These are phyloP conservation scores for Buteo buteo DNA, from an alignment of 2,113 vertebrate genomes.

Conservation along the genomic window DNA sequence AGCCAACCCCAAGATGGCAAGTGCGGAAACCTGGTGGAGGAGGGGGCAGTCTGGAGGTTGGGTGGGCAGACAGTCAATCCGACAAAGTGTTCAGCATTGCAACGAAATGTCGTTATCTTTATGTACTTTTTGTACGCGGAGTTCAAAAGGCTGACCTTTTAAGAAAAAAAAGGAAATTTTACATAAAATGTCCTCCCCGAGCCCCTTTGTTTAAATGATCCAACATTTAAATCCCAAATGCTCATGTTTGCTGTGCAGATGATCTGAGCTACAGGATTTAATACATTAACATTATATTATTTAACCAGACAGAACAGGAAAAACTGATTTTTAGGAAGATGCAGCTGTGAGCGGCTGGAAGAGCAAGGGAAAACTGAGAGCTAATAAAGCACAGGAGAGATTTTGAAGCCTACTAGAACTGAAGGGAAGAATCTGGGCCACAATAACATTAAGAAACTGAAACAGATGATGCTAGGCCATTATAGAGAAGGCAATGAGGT, in stretches of 20 bases:
- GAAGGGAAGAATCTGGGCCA: not conserved
- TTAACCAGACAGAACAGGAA: not conserved
- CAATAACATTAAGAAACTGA: not conserved
- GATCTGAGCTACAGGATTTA: not conserved
- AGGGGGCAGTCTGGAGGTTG: not conserved
- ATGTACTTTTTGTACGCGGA: fast-evolving
- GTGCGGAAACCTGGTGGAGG: not conserved
- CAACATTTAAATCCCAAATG: not conserved
- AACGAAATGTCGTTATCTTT: not conserved
- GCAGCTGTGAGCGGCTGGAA: not conserved
- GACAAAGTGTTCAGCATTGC: not conserved
- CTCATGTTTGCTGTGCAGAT: not conserved
- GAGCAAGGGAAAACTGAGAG: not conserved
- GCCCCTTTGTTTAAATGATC: not conserved
- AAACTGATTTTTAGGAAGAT: not conserved
- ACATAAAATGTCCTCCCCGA: not conserved
- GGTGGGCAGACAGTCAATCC: not conserved
- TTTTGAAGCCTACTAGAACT: not conserved
- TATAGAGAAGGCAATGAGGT: not conserved
- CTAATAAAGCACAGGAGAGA: not conserved
- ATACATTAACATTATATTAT: not conserved
- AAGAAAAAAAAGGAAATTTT: not conserved
- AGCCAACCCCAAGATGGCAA: not conserved
- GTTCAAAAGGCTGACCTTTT: not conserved
- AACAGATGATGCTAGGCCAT: not conserved